Conservation (phyloP, 2,888 invertebrate genomes). For the Pyrrhosoma nymphula region DNA sequence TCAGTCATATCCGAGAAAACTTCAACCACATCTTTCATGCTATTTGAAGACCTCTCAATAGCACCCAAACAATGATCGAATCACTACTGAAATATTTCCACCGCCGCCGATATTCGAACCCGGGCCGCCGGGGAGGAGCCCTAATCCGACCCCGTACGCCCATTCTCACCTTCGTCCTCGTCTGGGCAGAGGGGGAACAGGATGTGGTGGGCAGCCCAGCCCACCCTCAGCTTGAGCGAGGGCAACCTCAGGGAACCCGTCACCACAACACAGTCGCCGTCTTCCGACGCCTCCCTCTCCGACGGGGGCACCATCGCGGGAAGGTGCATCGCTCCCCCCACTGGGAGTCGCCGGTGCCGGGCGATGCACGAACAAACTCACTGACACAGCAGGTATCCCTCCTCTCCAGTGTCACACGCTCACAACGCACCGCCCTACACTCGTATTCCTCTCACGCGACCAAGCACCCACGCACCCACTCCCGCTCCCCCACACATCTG, state of each 20-base stretch:
- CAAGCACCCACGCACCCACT: neutral
- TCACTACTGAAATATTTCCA: no score
- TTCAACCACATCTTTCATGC: no score
- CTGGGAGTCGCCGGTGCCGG: neutral
- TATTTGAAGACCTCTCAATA: no score
- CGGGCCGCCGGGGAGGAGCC: no score
- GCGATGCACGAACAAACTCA: neutral
- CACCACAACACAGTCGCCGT: slow-evolving; percentile 44
- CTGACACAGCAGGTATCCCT: neutral
- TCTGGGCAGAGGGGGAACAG: slow-evolving; percentile 50
- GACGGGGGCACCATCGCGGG: slow-evolving; percentile 2
- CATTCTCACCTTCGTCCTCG: slow-evolving; percentile 68
- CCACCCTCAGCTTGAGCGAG: slow-evolving; percentile 56
- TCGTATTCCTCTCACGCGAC: neutral
- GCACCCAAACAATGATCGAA: no score
- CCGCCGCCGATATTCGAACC: no score
- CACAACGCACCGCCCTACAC: neutral
- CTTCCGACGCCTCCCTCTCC: slow-evolving; percentile 36
- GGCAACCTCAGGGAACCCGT: slow-evolving; percentile 55
- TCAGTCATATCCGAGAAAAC: no score
- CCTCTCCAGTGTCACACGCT: neutral
- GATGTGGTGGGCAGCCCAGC: slow-evolving; percentile 57
- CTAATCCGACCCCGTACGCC: neutral
- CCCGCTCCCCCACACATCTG: neutral
- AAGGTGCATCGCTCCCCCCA: slow-evolving; percentile 23